A percentile compares a stretch with the other conserved stretches of the same genome.
Conservation (phyloP, 2,888 invertebrate species). For the Eurois occulta region DNA sequence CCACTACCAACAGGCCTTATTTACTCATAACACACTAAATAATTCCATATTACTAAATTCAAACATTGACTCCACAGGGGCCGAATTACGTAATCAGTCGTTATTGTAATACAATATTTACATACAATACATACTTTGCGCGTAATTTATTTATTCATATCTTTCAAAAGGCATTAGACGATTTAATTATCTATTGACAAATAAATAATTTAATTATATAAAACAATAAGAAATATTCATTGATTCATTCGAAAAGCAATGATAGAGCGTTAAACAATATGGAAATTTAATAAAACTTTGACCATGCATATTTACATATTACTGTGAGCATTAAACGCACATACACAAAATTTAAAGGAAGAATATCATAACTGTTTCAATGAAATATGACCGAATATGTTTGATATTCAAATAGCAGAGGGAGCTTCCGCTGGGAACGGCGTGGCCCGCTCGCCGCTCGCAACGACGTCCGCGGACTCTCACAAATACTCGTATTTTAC, state of each 20-base stretch:
- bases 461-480: conserved; percentile 75
- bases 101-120: conserved; percentile 69
- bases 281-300: conserved; percentile 76
- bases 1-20: conserved; percentile 72
- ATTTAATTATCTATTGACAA: conserved; percentile 38
- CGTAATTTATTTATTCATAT: conserved; percentile 71
- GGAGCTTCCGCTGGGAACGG: conserved; percentile 88
- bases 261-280: conserved; percentile 61
- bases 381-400: conserved; percentile 88
- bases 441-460: conserved; percentile 58
- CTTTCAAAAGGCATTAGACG: conserved; percentile 46
- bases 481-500: conserved; percentile 89
- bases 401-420: conserved; percentile 89
- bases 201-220: conserved; percentile 43
- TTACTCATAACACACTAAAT: conserved; percentile 81
- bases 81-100: conserved; percentile 67
- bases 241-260: conserved; percentile 20
- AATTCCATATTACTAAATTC: conserved; percentile 73
- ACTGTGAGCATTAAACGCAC: conserved; percentile 82
- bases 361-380: conserved; percentile 89
- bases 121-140: conserved; percentile 75
- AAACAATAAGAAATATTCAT: conserved; percentile 54
- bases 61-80: conserved; percentile 57
- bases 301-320: conserved; percentile 80
- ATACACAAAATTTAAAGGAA: conserved; percentile 84